Base-by-base conservation (phyloP, 37 sponge, comb jelly and placozoan genomes). In the Bolinopsis microptera region DNA sequence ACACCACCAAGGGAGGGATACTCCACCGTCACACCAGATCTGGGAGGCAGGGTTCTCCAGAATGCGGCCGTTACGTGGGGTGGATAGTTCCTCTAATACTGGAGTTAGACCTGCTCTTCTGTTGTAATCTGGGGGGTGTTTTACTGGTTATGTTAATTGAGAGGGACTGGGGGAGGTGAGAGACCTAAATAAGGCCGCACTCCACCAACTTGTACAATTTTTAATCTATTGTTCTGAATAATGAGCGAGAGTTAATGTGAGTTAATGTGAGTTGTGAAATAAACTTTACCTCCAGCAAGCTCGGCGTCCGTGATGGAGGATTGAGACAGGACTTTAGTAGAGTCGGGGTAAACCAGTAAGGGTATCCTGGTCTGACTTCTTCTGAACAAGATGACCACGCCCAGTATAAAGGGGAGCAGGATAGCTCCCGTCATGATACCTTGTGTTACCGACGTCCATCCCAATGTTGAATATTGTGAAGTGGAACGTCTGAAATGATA, bases 391-490 rank as follows among this genome's bases (percentile, higher is more conserved):
- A 86, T 38, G 30, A 86, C 39, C 0, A 86, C 61, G 0, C 90
- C 90, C 38, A 39, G 3, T 5, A 41, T 40, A 48, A 86, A 40
- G 41, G 90, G 90, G 0, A 86, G 36, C 30, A 86, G 25, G 61
- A 86, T 24, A 22, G 39, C 38, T 24, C 90, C 36, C 22, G 36
- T 41, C 61, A 86, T 30, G 0, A 86, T 0, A 18, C 90, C 90
- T 41, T 41, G 90, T 2, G 48, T 13, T 21, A 86, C 16, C 61
- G n/a, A 41, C 90, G 2, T 86, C 90, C 32, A 28, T 86, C 25
- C 90, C 90, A 30, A 86, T 86, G 61, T 39, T 86, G 61, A 86
- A 86, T 35, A 86, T 41, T 35, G 90, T 86, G 90, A 86, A 86
- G 23, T 35, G 13, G 61, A 86, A 86, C 61, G 90, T 86, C 90